Base-by-base conservation (phyloP, 2,113 vertebrate species). In the Corvus cornix region DNA sequence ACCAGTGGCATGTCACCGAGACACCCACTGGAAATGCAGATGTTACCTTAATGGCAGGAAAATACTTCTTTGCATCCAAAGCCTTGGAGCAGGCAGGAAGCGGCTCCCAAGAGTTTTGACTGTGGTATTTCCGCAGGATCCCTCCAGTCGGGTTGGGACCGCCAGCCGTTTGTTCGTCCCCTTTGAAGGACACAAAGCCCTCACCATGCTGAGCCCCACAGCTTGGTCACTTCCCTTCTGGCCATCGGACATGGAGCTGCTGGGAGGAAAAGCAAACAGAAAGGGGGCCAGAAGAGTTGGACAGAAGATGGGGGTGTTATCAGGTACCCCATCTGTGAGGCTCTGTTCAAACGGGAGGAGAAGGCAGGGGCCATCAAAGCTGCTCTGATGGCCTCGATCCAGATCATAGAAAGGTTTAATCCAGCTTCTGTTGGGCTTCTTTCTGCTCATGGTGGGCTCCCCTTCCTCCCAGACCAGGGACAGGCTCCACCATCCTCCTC, bases 131-230 rank as follows among this genome's bases (percentile, higher is more conserved):
- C 92, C 92, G 39, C 95, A 92, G 92, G 93, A 92, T 95, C 88
- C 83, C 73, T 68, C 70, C 21, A 20, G 64, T 56, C 0, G 19
- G 16, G 56, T 3, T 74, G 81, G 84, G 70, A 33, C 70, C 0
- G 6, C 53, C 5, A 8, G 59, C 74, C 0, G 16, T 91, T 90
- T 91, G 70, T 95, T 94, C 0, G 0, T 76, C 78, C 60, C 63
- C 87, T 95, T 96, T 96, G 90, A 96, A 93, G 93, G 73, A 81
- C 82, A 93, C 75, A 70, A 90, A 92, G 83, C 41, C n/a, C 62
- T 63, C 3, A 1, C 44, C 90, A 49, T 0, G 52, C 77, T 8
- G 41, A 94, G 68, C 83, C 44, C 75, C 19, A 2, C 3, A 22
- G 84, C 66, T 94, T 26, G 55, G 84, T 37, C 0, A 33, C 84